phyloP scores from a whole-genome alignment of 2,113 vertebrate genomes.

The Pontoporia blainvillei region DNA sequence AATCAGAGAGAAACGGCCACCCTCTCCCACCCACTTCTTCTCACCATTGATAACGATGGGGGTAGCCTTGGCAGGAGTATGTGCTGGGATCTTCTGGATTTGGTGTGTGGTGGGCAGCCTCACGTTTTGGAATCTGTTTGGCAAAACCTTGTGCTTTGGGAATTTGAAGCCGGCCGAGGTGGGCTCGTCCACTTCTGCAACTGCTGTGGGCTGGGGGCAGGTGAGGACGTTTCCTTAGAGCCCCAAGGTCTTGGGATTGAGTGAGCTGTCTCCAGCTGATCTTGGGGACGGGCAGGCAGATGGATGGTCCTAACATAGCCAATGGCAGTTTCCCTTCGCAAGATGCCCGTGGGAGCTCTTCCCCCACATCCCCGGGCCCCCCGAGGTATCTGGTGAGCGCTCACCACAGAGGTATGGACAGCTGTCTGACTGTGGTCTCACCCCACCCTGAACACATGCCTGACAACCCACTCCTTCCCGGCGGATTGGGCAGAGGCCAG shows the following conservation, averaged over 20 bases:
- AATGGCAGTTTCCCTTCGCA: neutral
- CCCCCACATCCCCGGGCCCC: too few relatives aligned
- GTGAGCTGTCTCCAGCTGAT: neutral
- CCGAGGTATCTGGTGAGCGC: neutral
- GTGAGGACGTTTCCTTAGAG: neutral
- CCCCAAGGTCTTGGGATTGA: neutral
- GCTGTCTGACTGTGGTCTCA: neutral
- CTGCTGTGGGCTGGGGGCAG: too few relatives aligned
- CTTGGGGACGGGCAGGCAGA: accelerated
- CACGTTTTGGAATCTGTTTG: neutral
- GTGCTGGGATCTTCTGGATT: accelerated
- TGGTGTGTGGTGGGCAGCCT: neutral
- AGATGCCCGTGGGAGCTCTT: accelerated
- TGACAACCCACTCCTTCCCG: neutral
- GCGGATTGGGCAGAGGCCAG: accelerated
- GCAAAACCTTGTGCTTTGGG: neutral
- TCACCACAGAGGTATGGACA: accelerated
- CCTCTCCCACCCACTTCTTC: neutral
- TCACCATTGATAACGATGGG: too few relatives aligned
- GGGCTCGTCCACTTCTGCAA: neutral
- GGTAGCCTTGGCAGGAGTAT: neutral
- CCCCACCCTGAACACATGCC: accelerated
- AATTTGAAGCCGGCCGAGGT: neutral
- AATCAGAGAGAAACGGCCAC: neutral
- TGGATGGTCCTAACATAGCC: accelerated